Conservation (phyloP, 1,140 invertebrate genomes). For the Drosophila obscura region DNA sequence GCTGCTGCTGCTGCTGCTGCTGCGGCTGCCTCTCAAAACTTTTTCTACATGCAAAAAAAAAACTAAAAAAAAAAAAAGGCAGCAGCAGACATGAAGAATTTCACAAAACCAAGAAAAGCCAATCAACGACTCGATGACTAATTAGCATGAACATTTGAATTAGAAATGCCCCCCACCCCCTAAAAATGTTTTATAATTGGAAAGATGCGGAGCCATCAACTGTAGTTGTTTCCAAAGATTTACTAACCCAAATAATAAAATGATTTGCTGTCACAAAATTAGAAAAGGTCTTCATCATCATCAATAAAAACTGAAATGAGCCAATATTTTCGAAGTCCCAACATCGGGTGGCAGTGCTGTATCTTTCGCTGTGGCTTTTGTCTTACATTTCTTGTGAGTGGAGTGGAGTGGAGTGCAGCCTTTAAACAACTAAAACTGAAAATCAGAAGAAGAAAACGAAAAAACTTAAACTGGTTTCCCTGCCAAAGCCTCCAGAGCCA, state of each 20-base stretch:
- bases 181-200: background rate
- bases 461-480: slow-evolving; percentile 64
- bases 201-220: background rate
- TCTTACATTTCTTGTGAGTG: slow-evolving; percentile 55
- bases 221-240: background rate
- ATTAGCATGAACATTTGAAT: slow-evolving; percentile 11
- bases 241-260: slow-evolving; percentile 2
- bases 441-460: slow-evolving; percentile 27
- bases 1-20: slow-evolving; percentile 19
- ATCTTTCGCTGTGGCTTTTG: slow-evolving; percentile 46
- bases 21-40: slow-evolving; percentile 35
- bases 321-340: slow-evolving; percentile 15
- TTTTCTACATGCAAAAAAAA: slow-evolving; percentile 58
- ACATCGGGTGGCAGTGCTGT: slow-evolving; percentile 36
- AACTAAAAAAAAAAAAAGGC: background rate
- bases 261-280: slow-evolving; percentile 26
- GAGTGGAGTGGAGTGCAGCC: slow-evolving; percentile 34
- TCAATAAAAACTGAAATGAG: slow-evolving; percentile 34
- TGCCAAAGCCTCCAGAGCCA: slow-evolving; percentile 34
- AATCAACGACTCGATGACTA: slow-evolving; percentile 9
- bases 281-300: slow-evolving; percentile 28
- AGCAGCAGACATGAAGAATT: slow-evolving; percentile 3
- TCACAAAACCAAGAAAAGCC: slow-evolving; percentile 31
- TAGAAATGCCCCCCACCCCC: background rate
- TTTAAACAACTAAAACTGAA: slow-evolving; percentile 33